phyloP scores from a whole-genome alignment of 2,113 vertebrate genomes.

The Corvus moneduloides region DNA sequence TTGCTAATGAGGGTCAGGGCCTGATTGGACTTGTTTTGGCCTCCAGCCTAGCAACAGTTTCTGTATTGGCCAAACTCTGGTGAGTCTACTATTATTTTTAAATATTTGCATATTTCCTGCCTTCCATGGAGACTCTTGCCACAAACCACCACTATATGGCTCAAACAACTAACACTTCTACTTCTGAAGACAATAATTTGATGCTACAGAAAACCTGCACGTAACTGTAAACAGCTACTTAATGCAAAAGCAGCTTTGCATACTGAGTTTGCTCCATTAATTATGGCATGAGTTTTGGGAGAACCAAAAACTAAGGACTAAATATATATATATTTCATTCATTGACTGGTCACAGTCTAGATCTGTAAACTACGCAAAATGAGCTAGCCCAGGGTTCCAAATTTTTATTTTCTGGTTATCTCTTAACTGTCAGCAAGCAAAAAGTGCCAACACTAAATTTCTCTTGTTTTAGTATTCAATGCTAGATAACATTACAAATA shows the following conservation, averaged over 20 bases:
- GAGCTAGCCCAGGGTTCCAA: background rate
- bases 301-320: background rate
- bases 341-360: background rate
- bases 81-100: background rate
- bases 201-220: background rate
- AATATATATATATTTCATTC: background rate
- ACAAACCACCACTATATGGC: background rate
- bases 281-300: background rate
- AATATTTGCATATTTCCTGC: background rate
- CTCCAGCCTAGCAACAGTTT: slow-evolving; percentile 53
- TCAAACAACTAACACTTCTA: background rate
- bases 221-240: background rate
- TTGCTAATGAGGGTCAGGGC: slow-evolving; percentile 43
- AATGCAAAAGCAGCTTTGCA: background rate
- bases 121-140: background rate
- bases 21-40: slow-evolving; percentile 53
- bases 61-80: slow-evolving; percentile 24
- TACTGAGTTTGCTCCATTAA: background rate
- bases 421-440: background rate
- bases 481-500: background rate
- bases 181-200: background rate
- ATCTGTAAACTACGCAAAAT: background rate
- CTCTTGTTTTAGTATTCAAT: background rate
- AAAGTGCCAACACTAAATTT: background rate
- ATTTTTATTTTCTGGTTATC: background rate